Base-by-base conservation (phyloP, 1,140 invertebrate genomes). In the Orius insidiosus region DNA sequence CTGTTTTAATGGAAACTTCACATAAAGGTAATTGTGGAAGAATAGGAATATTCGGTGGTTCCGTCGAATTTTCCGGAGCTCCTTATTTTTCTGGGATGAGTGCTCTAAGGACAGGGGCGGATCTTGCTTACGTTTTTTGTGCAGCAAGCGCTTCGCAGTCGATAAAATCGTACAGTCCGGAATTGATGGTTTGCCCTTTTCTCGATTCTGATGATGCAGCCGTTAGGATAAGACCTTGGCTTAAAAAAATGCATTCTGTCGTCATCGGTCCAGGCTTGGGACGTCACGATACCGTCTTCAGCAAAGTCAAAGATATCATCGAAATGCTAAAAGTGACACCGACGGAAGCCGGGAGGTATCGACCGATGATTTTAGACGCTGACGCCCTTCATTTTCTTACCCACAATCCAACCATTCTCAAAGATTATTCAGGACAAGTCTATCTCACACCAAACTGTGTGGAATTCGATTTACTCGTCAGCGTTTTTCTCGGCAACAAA, bases 101-200 rank as follows among this genome's bases (percentile, higher is more conserved):
- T 51, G 79, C 87, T 4, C 63, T 98, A 14, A 82, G 81, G 68
- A 72, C 84, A 19, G 57, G 56, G 32, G 87, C 85, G 18, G 95
- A 98, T 64, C 67, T 98, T 35, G 77, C 76, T 1, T 89, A 98
- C 59, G 75, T 98, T 6, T 92, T 98, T 59, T 96, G 90, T 59
- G 68, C 76, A 6, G 68, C 72, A 52, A 74, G 80, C 37, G 89
- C 94, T 8, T 80, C 86, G 2, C 58, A 69, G 5, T 80, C 89
- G 0, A 93, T 98, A 41, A 98, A 98, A 63, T 80, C 78, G 5
- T 98, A 92, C 60, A 94, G 87, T 58, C 94, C 95, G 6, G 95
- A 99, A 60, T 66, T 97, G 8, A 98, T 99, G 58, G 94, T 98
- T 1, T 84, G 95, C 63, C 94, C 95, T 1, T 60, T 86, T 57